A percentile compares a stretch with the other conserved stretches of the same genome.
These are phyloP conservation scores for Lycopodina hypogea DNA, from an alignment of 37 sponge, comb jelly and placozoan genomes.

Conservation along the genomic window DNA sequence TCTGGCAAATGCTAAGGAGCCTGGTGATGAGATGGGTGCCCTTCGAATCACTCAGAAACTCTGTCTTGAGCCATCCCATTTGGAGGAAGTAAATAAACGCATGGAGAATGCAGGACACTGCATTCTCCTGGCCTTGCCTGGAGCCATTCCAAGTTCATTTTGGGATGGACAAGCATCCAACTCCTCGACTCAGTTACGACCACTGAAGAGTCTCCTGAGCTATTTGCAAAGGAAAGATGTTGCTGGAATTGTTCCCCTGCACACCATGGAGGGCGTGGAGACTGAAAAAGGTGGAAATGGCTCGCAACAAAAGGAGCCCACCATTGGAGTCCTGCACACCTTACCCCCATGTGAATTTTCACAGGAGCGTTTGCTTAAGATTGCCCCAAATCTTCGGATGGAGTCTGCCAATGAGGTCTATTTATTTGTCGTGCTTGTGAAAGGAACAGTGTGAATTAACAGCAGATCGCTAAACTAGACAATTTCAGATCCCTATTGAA, in stretches of 20 bases:
- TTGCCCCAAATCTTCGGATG: conserved; percentile 65
- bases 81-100: conserved; percentile 94
- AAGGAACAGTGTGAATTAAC: conserved; percentile 66
- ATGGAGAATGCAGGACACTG: conserved; percentile 85
- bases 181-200: conserved; percentile 51
- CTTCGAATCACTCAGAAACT: conserved; percentile 89
- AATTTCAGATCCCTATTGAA: no score
- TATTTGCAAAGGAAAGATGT: conserved; percentile 92
- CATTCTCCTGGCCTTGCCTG: conserved; percentile 82
- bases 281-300: background rate
- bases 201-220: conserved; percentile 83
- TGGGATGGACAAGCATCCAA: background rate
- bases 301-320: conserved; percentile 11
- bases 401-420: conserved; percentile 91
- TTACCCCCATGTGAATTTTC: conserved; percentile 96
- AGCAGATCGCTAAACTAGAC: no score
- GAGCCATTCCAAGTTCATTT: conserved; percentile 38
- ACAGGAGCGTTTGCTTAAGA: conserved; percentile 70
- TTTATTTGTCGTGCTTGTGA: conserved; percentile 87
- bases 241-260: conserved; percentile 88
- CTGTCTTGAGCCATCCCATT: conserved; percentile 82
- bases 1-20: conserved; percentile 51
- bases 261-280: conserved; percentile 35
- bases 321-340: conserved; percentile 86
- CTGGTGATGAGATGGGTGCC: conserved; percentile 40